Base-by-base conservation (phyloP, 2,113 vertebrate species). In the Bufo gargarizans region DNA sequence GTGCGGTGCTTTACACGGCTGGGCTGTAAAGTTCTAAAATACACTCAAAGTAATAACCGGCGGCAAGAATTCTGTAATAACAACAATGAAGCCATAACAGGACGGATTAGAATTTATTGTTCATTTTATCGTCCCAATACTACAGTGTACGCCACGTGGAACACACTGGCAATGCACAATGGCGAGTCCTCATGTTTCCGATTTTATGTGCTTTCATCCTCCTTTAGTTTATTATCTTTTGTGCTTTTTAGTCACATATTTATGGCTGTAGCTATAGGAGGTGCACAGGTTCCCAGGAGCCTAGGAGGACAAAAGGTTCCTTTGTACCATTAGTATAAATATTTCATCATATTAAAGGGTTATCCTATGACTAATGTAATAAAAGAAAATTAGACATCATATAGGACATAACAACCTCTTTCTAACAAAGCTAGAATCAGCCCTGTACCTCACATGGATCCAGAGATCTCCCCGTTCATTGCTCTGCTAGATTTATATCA, bases 1-100 rank as follows among this genome's bases (percentile, higher is more conserved):
- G 16, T 63, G 78, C 78, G 78, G 33, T 4, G 45, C 59, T 63
- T 6, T 63, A 82, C 80, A 65, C 59, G 13, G 80, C 58, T 20
- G 33, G 80, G 43, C 80, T 49, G 61, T 63, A 82, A 82, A 82
- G n/a, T 4, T 20, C 80, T 49, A 61, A 65, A 82, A 65, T 63
- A 65, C 45, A 82, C 59, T 65, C 33, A 20, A 5, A 63, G 43
- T 82, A n/a, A 82, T 82, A 81, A 61, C 56, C 12, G 58, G 56
- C 79, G 16, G 58, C 20, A 49, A 65, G 43, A 65, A 47, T 19
- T 12, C 80, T 63, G 80, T 59, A 82, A 82, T 82, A 82, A 82
- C 80, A 82, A 63, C 59, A 82, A 63, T 82, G 59, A 82, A 65
- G 20, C 56, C 43, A 81, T 47, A 81, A 82, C 43, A 13, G 80